Percentiles rank a stretch among this genome's conserved stretches.
These are phyloP conservation scores for Agrilus cyanescens DNA, from an alignment of 2,888 invertebrate genomes.

Conservation along the genomic window DNA sequence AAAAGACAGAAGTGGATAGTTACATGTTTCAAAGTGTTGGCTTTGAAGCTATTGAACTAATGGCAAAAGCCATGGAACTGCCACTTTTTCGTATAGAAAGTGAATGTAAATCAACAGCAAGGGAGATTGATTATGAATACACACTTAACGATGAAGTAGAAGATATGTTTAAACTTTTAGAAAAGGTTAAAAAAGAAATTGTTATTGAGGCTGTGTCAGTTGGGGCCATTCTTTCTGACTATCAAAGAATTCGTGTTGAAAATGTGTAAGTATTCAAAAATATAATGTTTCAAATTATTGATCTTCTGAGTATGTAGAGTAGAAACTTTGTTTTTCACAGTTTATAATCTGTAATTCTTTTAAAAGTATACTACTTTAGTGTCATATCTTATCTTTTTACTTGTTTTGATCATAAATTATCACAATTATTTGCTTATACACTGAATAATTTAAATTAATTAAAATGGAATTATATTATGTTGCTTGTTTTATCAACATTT, in stretches of 20 bases:
- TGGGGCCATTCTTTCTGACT: conserved; percentile 96
- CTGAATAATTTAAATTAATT: no score
- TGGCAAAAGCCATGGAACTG: conserved; percentile 87
- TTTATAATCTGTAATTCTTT: background rate
- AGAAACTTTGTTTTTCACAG: background rate
- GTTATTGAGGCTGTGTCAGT: conserved; percentile 83
- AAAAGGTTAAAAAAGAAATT: conserved; percentile 54
- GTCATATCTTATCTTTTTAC: no score
- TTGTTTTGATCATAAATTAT: no score
- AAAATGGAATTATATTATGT: no score
- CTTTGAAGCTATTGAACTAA: conserved; percentile 82
- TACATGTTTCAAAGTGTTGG: conserved; percentile 99
- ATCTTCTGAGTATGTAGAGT: background rate
- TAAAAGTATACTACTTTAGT: no score
- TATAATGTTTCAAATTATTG: background rate
- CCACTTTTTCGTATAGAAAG: conserved; percentile 82
- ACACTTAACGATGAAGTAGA: conserved; percentile 92
- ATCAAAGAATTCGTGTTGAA: conserved; percentile 94
- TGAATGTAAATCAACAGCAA: conserved; percentile 69
- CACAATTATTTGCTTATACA: no score
- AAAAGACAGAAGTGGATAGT: conserved; percentile 52
- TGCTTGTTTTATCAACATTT: no score
- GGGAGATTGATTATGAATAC: conserved; percentile 66
- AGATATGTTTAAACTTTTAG: conserved; percentile 78
- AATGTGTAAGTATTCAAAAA: conserved; percentile 69